phyloP scores from a whole-genome alignment of 2,113 vertebrate species.

The Petrocephalus zakoni region DNA sequence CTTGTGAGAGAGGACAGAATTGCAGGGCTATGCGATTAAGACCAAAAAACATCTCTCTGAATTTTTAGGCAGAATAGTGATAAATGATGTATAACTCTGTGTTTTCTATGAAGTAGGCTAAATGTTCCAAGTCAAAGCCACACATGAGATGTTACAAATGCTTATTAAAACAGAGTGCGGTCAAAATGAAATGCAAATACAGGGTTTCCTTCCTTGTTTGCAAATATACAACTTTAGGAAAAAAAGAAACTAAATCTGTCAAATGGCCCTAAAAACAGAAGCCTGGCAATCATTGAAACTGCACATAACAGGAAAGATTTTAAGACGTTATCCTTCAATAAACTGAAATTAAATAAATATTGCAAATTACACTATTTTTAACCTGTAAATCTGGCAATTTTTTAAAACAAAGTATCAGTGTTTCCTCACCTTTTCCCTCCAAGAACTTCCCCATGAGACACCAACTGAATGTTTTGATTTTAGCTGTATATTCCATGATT shows the following conservation, averaged over 20 bases:
- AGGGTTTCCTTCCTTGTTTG: neutral
- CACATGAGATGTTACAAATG: neutral
- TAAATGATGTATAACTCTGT: neutral
- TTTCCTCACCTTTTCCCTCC: neutral
- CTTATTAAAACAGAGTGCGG: neutral
- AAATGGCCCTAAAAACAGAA: neutral
- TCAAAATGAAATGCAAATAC: neutral
- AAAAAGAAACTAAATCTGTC: neutral
- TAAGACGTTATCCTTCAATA: neutral
- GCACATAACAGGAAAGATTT: neutral
- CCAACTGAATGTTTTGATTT: neutral
- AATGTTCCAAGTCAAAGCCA: neutral
- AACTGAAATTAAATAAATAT: neutral
- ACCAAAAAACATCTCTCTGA: neutral
- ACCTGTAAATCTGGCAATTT: neutral
- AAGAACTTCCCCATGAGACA: neutral
- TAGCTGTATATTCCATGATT: neutral
- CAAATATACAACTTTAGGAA: neutral
- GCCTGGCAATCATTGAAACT: neutral
- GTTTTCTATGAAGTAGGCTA: neutral
- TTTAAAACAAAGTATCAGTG: neutral
- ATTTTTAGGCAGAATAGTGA: neutral
- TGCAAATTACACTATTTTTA: neutral
- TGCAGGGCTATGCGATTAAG: neutral
- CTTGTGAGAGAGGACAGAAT: neutral